Evolutionary conservation across 2,113 vertebrate species (phyloP), one percentile per base, ranked within the genome.

Genomic region (Benitochromis conjunctus): DNA sequence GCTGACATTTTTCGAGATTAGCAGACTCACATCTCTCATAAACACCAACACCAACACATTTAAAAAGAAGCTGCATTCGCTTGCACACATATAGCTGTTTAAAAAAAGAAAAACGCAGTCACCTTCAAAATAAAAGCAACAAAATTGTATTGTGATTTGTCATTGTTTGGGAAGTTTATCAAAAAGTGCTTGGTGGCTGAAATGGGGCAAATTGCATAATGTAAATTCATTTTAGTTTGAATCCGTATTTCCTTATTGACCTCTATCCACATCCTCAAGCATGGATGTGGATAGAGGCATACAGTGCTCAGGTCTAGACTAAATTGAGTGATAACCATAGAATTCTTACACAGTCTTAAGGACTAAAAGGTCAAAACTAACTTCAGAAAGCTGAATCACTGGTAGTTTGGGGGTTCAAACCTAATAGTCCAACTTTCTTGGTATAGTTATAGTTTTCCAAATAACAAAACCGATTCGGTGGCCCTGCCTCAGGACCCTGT

Each of bases 81-180:
- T 21, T 66, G 34, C 0, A 0, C 19, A 38, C 0, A 19, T 19
- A 38, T 38, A 64, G 6, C 38, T 64, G 18, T 64, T 36, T 7
- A 0, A n/a, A 36, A 1, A 24, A 56, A 21, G 9, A 31, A 36
- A 12, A 31, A 36, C 0, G 0, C 29, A 7, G 18, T n/a, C 31
- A 36, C 60, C 31, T 12, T 36, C 0, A 0, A 64, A 64, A 64
- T 64, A 64, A 64, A 64, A 6, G 38, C 38, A 41, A 38, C 31
- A 64, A 7, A 64, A n/a, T 12, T 36, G 31, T 1, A n/a, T 13
- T 64, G 60, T 1, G 0, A 0, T n/a, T n/a, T n/a, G 11, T 14
- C 0, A 69, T 66, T 41, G n/a, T 41, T 2, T 66, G 12, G n/a
- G 36, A 41, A 14, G 62, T 69, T 69, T 41, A 41, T 43, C 12